phyloP scores from a whole-genome alignment of 2,113 vertebrate species.

The Bucco capensis region DNA sequence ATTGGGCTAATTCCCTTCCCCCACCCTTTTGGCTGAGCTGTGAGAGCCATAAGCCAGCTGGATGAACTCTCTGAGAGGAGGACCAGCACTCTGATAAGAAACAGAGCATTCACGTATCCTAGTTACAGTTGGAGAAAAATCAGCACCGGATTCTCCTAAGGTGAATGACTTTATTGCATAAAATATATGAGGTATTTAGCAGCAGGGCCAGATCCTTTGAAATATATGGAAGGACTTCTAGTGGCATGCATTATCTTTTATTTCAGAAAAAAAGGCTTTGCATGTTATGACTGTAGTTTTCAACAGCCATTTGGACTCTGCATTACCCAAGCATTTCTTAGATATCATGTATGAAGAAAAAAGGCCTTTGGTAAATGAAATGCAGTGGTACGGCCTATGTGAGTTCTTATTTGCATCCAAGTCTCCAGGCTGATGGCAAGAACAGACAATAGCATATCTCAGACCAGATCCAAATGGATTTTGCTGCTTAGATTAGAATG shows the following conservation, averaged over 20 bases:
- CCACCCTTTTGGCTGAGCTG: neutral
- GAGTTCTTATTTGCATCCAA: neutral
- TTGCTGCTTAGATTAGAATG: neutral
- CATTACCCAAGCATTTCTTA: neutral
- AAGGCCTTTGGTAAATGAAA: neutral
- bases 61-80: neutral
- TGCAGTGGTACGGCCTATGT: neutral
- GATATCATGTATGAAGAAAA: neutral
- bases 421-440: neutral
- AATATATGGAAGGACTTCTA: neutral
- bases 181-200: neutral
- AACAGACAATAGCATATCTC: neutral
- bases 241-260: neutral
- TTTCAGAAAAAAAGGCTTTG: neutral
- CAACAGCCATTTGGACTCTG: neutral
- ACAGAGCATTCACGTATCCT: conserved; percentile 20
- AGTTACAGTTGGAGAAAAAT: neutral
- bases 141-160: neutral
- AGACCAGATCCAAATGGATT: neutral
- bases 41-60: conserved; percentile 27
- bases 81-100: conserved; percentile 32
- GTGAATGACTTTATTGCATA: neutral
- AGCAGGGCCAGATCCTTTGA: neutral
- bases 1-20: neutral
- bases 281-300: neutral